Percentiles rank a stretch among this genome's conserved stretches.
These are phyloP conservation scores for Ellobius talpinus DNA, from an alignment of 2,113 vertebrate genomes.

Conservation along the genomic window DNA sequence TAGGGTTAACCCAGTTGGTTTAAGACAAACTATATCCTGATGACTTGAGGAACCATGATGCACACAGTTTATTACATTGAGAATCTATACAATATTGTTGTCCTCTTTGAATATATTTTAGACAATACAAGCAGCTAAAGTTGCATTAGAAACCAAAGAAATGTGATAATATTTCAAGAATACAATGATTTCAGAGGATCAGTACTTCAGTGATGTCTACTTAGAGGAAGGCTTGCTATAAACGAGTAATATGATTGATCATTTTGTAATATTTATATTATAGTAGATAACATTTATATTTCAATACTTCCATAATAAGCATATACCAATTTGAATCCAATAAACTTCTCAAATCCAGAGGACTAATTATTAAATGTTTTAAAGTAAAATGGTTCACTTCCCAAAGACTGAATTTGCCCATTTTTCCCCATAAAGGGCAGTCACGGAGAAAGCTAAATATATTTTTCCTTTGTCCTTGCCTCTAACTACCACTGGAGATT, in stretches of 20 bases:
- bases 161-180: not conserved
- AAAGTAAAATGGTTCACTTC: too few relatives aligned
- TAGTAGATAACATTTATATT: not conserved
- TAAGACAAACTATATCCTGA: not conserved
- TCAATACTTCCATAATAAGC: not conserved
- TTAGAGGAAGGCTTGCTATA: not conserved
- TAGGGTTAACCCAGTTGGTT: not conserved
- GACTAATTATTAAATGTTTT: not conserved
- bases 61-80: not conserved
- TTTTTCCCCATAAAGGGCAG: not conserved
- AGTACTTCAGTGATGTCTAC: not conserved
- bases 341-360: not conserved
- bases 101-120: not conserved
- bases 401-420: not conserved
- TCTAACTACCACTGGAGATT: not conserved
- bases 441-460: not conserved
- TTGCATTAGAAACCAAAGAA: not conserved
- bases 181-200: not conserved
- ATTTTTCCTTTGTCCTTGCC: not conserved
- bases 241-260: not conserved
- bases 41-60: too few relatives aligned
- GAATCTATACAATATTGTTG: not conserved
- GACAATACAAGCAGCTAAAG: not conserved
- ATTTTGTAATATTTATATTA: not conserved
- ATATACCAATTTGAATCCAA: not conserved